phyloP scores from a whole-genome alignment of 2,113 vertebrate species.

The pig (Sus scrofa) region DNA sequence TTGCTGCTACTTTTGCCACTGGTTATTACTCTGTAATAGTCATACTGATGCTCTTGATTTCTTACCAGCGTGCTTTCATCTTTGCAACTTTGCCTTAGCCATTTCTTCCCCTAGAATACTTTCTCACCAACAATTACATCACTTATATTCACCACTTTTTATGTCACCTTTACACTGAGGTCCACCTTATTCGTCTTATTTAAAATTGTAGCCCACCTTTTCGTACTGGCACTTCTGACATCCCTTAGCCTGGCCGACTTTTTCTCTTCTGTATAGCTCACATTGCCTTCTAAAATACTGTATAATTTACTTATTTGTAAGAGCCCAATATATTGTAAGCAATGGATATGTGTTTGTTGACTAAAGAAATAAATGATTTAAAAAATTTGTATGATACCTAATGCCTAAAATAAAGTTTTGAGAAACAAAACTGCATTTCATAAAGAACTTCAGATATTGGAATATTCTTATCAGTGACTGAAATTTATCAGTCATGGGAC shows the following conservation, averaged over 20 bases:
- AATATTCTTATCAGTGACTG: background rate
- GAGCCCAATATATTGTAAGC: background rate
- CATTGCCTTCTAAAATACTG: background rate
- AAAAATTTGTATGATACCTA: background rate
- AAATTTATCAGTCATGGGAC: background rate
- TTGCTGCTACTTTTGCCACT: background rate
- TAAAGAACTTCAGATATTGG: background rate
- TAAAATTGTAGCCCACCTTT: background rate
- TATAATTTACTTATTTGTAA: background rate
- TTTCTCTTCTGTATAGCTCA: background rate
- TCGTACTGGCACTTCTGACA: background rate
- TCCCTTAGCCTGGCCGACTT: background rate
- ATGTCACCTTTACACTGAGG: background rate
- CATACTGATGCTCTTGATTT: background rate
- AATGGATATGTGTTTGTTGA: background rate
- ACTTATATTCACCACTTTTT: background rate
- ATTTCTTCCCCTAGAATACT: background rate
- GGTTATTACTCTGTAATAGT: background rate
- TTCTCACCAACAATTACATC: background rate
- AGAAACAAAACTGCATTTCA: background rate
- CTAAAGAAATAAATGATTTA: background rate
- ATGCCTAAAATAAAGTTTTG: conserved; percentile 16
- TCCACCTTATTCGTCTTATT: background rate
- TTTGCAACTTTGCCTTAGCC: background rate
- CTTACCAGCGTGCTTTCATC: background rate